These are phyloP conservation scores for Myrmecophaga tridactyla DNA, from an alignment of 2,113 vertebrate species.

Conservation along the genomic window DNA sequence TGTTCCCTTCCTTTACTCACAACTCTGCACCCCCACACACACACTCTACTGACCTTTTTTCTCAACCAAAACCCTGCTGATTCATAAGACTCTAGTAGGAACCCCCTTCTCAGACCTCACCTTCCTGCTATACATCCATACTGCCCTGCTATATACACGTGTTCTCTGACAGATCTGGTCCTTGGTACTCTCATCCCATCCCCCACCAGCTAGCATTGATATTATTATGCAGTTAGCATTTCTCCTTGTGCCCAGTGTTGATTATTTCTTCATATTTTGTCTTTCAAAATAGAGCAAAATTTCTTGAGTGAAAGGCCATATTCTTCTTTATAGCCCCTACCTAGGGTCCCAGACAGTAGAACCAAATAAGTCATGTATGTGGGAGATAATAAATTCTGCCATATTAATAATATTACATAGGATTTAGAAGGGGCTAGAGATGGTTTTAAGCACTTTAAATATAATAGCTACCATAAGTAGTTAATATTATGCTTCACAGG, in stretches of 20 bases:
- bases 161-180: not conserved
- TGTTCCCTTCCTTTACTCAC: not conserved
- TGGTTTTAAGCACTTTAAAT: not conserved
- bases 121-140: not conserved
- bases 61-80: not conserved
- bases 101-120: not conserved
- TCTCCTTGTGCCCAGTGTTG: not conserved
- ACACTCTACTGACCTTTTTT: not conserved
- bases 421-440: not conserved
- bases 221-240: not conserved
- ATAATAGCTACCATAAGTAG: not conserved
- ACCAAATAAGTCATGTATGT: not conserved
- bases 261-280: not conserved
- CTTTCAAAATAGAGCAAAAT: not conserved
- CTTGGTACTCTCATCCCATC: not conserved
- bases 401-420: not conserved
- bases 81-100: not conserved
- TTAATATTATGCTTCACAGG: not conserved
- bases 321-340: not conserved
- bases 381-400: not conserved
- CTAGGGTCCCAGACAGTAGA: not conserved
- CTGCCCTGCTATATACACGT: not conserved
- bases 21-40: not conserved
- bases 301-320: not conserved
- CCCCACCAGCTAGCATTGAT: not conserved